Percentiles rank a stretch among this genome's conserved stretches.
Evolutionary conservation across 2,888 invertebrate genomes (phyloP).

Genomic region (Drosophila pseudotalamancana): DNA sequence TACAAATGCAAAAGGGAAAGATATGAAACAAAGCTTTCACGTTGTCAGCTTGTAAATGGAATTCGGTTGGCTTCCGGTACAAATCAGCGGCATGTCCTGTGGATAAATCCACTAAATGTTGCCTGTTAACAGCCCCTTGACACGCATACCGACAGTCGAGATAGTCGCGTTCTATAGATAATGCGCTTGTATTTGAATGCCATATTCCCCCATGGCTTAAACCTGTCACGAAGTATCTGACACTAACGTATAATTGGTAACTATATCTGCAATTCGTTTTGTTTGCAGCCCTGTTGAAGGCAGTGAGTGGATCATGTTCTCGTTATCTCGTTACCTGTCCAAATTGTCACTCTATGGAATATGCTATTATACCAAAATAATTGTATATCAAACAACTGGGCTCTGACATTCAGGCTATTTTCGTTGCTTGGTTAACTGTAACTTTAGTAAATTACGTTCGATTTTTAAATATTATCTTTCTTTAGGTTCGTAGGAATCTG

Average conservation of each 20-base stretch:
- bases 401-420: neutral
- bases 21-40: neutral
- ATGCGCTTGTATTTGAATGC: neutral
- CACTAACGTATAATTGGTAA: slow-evolving; percentile 11
- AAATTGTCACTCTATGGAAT: neutral
- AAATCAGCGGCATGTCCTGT: neutral
- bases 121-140: slow-evolving; percentile 3
- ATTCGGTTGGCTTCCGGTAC: slow-evolving; percentile 6
- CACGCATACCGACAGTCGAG: slow-evolving; percentile 3
- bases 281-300: neutral
- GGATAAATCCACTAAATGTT: neutral
- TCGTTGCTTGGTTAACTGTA: neutral
- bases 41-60: slow-evolving; percentile 8
- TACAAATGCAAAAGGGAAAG: neutral
- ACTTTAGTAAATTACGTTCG: too few species aligned
- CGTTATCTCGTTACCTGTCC: slow-evolving; percentile 17
- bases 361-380: neutral
- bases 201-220: neutral
- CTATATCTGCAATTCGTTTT: slow-evolving; percentile 4
- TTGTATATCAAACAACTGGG: neutral
- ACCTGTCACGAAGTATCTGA: slow-evolving; percentile 18
- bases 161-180: neutral
- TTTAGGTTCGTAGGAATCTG: too few species aligned
- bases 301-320: neutral
- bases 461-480: too few species aligned